A percentile compares a stretch with the other conserved stretches of the same genome.
Conservation (phyloP, 1,140 invertebrate species). For the Teleogryllus occipitalis region DNA sequence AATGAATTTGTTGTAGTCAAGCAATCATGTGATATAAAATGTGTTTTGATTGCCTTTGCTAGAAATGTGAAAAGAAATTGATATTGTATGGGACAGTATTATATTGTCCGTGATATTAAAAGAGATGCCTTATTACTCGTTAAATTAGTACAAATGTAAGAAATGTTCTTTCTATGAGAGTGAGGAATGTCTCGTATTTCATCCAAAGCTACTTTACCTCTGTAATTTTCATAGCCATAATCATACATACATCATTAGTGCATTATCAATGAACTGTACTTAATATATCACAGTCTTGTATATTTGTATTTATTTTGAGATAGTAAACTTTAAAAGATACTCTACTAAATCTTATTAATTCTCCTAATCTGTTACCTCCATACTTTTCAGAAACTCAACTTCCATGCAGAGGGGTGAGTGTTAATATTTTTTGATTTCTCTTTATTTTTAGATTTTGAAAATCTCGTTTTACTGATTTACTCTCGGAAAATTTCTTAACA, state of each 20-base stretch:
- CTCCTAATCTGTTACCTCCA: not conserved
- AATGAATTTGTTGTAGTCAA: too few species aligned
- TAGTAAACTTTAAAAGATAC: not conserved
- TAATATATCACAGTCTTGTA: not conserved
- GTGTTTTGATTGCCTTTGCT: not conserved
- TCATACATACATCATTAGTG: not conserved
- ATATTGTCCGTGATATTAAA: not conserved
- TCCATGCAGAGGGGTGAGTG: too few species aligned
- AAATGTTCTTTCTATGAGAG: not conserved
- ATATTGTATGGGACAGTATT: not conserved
- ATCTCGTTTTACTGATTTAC: too few species aligned
- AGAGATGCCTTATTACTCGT: slow-evolving; percentile 1
- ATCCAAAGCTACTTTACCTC: not conserved
- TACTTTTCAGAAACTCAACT: not conserved
- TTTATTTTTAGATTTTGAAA: too few species aligned
- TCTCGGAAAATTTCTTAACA: too few species aligned
- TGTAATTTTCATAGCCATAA: not conserved
- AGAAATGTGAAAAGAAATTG: not conserved
- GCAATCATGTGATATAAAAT: too few species aligned
- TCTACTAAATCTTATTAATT: not conserved
- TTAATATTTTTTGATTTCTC: too few species aligned
- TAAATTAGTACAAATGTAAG: not conserved
- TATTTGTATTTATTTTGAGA: slow-evolving; percentile 6
- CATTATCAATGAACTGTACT: not conserved
- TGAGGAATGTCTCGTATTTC: not conserved